Percentiles rank a stretch among this genome's conserved stretches.
Evolutionary conservation across 2,888 invertebrate genomes (phyloP).

Genomic region (Drosophila differens): DNA sequence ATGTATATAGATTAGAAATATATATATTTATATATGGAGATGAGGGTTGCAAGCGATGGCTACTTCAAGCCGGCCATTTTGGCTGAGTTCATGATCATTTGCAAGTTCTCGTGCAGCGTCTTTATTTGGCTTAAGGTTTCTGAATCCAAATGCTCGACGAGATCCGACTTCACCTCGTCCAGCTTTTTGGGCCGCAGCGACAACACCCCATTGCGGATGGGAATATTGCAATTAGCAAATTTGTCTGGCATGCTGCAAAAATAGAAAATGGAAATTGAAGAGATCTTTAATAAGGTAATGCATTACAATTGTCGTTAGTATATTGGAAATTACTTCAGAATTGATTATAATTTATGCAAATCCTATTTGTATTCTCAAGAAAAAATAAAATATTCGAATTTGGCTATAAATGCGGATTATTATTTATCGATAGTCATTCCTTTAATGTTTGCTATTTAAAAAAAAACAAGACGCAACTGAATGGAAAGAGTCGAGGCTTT

Average conservation of each 20-base stretch:
- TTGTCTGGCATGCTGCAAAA: slow-evolving; percentile 78
- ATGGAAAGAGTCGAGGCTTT: background rate
- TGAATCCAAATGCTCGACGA: slow-evolving; percentile 81
- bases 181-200: slow-evolving; percentile 84
- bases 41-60: background rate
- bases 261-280: background rate
- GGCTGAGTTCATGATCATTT: slow-evolving; percentile 82
- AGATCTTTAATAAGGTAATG: background rate
- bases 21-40: slow-evolving; percentile 10
- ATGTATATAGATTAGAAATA: slow-evolving; percentile 22
- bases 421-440: background rate
- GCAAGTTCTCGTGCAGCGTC: slow-evolving; percentile 83
- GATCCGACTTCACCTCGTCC: slow-evolving; percentile 73
- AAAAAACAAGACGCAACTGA: background rate
- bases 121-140: slow-evolving; percentile 83
- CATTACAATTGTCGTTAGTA: background rate
- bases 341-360: background rate
- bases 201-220: slow-evolving; percentile 83
- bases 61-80: slow-evolving; percentile 69
- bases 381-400: too few relatives aligned
- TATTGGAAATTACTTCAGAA: background rate
- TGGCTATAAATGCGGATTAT: background rate
- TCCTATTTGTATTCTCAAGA: background rate
- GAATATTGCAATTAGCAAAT: slow-evolving; percentile 85
- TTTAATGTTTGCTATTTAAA: background rate